Base-by-base conservation (phyloP, 1,140 invertebrate species). In the Sarcophaga peregrina region DNA sequence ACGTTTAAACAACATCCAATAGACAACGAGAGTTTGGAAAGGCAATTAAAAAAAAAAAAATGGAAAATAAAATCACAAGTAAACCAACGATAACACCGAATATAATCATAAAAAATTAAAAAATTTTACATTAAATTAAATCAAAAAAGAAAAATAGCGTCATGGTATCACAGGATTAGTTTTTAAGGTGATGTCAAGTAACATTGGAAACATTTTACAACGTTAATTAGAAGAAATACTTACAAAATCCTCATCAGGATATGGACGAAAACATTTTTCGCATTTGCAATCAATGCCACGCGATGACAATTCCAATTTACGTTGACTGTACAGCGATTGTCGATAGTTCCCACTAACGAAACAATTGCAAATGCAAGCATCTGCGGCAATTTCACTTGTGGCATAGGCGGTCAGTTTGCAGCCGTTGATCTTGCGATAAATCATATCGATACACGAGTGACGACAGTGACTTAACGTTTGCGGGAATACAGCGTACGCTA, bases 201-300 rank as follows among this genome's bases (percentile, higher is more conserved):
- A 37, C 25, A 37, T 1, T 37, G 25, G 25, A 37, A 37, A 37
- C 25, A 37, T 37, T 37, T 80, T n/a, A n/a, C n/a, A n/a, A 80
- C 8, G n/a, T 80, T 10, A 74, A 13, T 17, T n/a, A n/a, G n/a
- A 50, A 54, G 17, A 13, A n/a, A 45, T 82, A 85, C 86, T 87
- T 87, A 87, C 86, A 84, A 87, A 87, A 82, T 87, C 85, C 82
- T 87, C 86, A 73, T 87, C 86, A 20, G 85, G 45, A 76, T 86
- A 75, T 7, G 85, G 83, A 11, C 85, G 75, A 83, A 85, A 85
- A 72, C 86, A 87, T 52, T 85, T 85, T 50, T 84, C 85, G 68
- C 86, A 87, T 47, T 86, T 84, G 46, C 86, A 87, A 72, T 83
- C 82, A 47, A 87, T 86, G 68, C 86, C 86, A 25, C 85, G 85